Evolutionary conservation across 2,113 vertebrate genomes (phyloP).

Genomic region (Agapornis roseicollis): DNA sequence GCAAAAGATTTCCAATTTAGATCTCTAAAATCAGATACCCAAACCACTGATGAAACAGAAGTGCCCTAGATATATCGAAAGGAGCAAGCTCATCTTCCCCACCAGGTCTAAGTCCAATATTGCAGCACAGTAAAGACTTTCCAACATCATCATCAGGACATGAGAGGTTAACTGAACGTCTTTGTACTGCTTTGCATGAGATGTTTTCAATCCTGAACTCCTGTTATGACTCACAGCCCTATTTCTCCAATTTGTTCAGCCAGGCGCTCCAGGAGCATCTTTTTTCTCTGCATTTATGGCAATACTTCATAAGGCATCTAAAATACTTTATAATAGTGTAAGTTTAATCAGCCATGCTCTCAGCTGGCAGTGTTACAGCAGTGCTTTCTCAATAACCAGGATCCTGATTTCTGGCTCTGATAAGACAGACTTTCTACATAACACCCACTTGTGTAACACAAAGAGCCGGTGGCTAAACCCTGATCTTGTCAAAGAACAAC

Average conservation of each 20-base stretch:
- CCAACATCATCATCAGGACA: not conserved
- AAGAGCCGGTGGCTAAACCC: not conserved
- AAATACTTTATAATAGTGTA: not conserved
- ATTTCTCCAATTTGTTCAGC: constrained; percentile 7
- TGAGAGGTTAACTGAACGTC: constrained; percentile 13
- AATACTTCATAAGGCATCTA: not conserved
- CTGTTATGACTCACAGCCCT: not conserved
- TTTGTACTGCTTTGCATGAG: not conserved
- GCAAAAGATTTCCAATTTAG: not conserved
- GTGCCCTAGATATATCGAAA: not conserved
- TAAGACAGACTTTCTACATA: not conserved
- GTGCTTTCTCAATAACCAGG: not conserved
- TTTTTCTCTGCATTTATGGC: not conserved
- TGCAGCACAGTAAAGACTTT: not conserved
- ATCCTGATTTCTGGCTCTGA: not conserved
- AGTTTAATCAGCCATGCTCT: not conserved
- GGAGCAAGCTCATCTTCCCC: not conserved
- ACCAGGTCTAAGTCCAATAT: not conserved
- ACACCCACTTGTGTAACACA: not conserved
- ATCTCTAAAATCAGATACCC: not conserved
- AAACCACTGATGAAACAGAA: not conserved
- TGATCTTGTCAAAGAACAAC: not conserved
- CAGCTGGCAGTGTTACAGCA: not conserved
- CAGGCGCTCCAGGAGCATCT: not conserved
- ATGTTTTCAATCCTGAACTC: constrained; percentile 3